phyloP scores from a whole-genome alignment of 1,140 invertebrate genomes.

The Euborellia annulipes region DNA sequence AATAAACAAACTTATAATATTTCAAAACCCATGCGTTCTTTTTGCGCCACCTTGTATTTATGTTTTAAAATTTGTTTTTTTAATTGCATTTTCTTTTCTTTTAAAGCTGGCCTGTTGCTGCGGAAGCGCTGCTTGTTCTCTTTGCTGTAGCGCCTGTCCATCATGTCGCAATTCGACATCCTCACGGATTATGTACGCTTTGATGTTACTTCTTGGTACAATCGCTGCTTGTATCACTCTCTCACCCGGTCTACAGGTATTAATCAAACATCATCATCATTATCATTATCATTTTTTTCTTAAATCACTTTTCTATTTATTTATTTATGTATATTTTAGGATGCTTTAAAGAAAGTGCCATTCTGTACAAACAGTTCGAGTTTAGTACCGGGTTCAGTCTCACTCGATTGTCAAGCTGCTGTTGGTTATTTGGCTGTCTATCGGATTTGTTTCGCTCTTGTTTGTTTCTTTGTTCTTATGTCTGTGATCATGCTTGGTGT shows the following conservation, averaged over 20 bases:
- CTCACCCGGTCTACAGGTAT: slow-evolving; percentile 62
- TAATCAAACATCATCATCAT: too few relatives aligned
- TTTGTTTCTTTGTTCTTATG: slow-evolving; percentile 88
- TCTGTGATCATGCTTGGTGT: slow-evolving; percentile 89
- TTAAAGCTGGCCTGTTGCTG: slow-evolving; percentile 91
- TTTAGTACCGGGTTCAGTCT: slow-evolving; percentile 10
- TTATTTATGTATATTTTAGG: slow-evolving; percentile 14
- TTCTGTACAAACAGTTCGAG: slow-evolving; percentile 47
- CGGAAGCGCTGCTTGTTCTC: slow-evolving; percentile 86
- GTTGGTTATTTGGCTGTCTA: slow-evolving; percentile 84
- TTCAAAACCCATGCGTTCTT: too few relatives aligned
- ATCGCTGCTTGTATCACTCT: slow-evolving; percentile 83
- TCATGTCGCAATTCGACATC: slow-evolving; percentile 94
- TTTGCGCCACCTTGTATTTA: too few relatives aligned
- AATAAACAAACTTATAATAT: too few relatives aligned
- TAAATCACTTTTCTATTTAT: too few relatives aligned
- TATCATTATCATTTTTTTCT: too few relatives aligned
- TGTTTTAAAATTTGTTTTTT: too few relatives aligned
- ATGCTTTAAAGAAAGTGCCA: slow-evolving; percentile 63
- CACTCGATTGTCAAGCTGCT: slow-evolving; percentile 62
- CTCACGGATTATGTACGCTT: slow-evolving; percentile 87
- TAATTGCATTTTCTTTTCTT: slow-evolving; percentile 9
- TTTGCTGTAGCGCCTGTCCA: slow-evolving; percentile 93
- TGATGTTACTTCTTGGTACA: slow-evolving; percentile 82
- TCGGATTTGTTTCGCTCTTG: slow-evolving; percentile 84